Base-by-base conservation (phyloP, 2,797 vertebrate genomes). In the Trachops cirrhosus region DNA sequence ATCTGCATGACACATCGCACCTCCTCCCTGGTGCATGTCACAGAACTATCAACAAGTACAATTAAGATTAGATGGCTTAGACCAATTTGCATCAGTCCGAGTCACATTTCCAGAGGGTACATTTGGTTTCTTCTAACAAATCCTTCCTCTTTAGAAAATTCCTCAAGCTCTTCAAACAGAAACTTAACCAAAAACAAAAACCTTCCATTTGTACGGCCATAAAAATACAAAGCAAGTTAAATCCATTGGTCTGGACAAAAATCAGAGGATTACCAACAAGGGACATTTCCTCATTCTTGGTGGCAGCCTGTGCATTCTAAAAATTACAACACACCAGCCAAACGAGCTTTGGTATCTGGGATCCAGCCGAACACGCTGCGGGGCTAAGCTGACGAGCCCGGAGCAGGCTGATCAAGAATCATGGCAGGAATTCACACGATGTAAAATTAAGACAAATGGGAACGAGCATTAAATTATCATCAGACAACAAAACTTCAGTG, bases 281-380 rank as follows among this genome's bases (percentile, higher is more conserved):
- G 54, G 71, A 91, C 39, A 91, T 94, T 95, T 96, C 89, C 91
- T 95, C 92, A 85, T 91, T 59, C 59, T 48, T 87, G 78, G 88
- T 59, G 29, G 91, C 95, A 95, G 59, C 85, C 52, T 83, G 73
- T 62, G 54, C 79, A 95, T 50, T 93, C 41, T 82, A 73, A 74
- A 93, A 96, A 94, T 98, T 95, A 94, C 97, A 97, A 96, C 96
- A 97, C 91, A 98, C 97, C 90, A 93, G 93, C 93, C 96, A 89
- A 97, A 96, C 97, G 93, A 97, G 97, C 96, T 97, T 91, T 95
- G 67, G 93, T 87, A 50, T 97, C 92, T 95, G 46, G 32, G 54
- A 85, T 71, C 92, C 59, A 88, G 92, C 92, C 48, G 79, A 89
- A 93, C 87, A 70, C 1, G 32, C 50, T 11, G 3, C 79, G 79